Conservation (phyloP, 2,113 vertebrate species). For the Thymallus thymallus region DNA sequence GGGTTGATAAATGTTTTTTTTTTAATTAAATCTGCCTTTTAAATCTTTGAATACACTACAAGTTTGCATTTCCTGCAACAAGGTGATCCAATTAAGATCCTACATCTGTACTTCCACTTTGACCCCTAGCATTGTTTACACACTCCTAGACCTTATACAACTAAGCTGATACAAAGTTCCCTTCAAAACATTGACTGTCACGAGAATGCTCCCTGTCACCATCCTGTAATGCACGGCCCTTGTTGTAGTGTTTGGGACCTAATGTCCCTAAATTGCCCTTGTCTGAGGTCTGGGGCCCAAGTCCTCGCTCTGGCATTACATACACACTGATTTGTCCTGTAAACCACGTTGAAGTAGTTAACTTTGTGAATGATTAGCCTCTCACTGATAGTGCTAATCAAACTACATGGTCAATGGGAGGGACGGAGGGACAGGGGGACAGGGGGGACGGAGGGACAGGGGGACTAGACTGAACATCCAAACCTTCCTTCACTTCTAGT, state of each 20-base stretch:
- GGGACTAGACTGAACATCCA: neutral
- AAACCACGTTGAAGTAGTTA: no score
- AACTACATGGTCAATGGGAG: slow-evolving; percentile 42
- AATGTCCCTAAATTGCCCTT: neutral
- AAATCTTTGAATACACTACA: no score
- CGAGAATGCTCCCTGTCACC: slow-evolving; percentile 46
- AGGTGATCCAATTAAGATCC: no score
- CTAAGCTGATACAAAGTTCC: slow-evolving; percentile 56
- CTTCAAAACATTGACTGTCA: slow-evolving; percentile 35
- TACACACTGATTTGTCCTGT: slow-evolving; percentile 26
- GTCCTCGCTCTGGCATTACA: slow-evolving; percentile 52
- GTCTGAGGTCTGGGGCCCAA: slow-evolving; percentile 47
- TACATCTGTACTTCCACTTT: slow-evolving; percentile 35
- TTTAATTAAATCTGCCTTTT: slow-evolving; percentile 3
- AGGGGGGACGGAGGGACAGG: slow-evolving; percentile 8
- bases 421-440: neutral
- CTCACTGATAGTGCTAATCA: slow-evolving; percentile 33
- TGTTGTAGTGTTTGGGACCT: slow-evolving; percentile 11
- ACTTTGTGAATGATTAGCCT: slow-evolving; percentile 61
- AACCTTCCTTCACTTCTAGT: neutral
- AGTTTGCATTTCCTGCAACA: no score
- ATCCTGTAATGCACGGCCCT: slow-evolving; percentile 30
- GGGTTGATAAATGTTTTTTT: no score
- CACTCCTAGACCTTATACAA: slow-evolving; percentile 51
- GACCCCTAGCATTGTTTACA: slow-evolving; percentile 58